Evolutionary conservation across 2,888 invertebrate genomes (phyloP), one percentile per base, ranked within the genome.

Genomic region (Acanthosoma haemorrhoidale): DNA sequence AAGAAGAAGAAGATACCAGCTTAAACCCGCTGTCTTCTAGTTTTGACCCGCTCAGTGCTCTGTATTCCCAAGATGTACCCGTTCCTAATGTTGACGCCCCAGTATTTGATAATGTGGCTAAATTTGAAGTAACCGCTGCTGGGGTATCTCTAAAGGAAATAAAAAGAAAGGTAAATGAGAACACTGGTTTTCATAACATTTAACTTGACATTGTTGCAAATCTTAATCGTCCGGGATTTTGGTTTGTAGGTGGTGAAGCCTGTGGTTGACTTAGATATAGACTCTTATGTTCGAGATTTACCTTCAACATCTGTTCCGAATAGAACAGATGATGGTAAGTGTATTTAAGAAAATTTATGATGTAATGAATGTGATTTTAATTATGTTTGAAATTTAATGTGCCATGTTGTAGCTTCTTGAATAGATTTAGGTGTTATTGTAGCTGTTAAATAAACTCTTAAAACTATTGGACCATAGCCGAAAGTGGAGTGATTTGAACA

Each of bases 21-120:
- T 77, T 87, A 70, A 84, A 88, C 76, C 80, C 83, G 16, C 31
- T 64, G 21, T 76, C 77, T 1, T 18, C 70, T 0, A 77, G 81
- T 61, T 92, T 89, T 75, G 85, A 92, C 80, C 87, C 92, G 0
- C 39, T 90, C 2, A 87, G 87, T 77, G 90, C 87, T 0, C 80
- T 92, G 13, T 87, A 87, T 75, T 84, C 87, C 0, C 74, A 82
- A 0, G 84, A 84, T 75, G 76, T 84, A 0, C 80, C 80, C 69
- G 76, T 87, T 15, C 87, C 88, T 0, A 80, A 83, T 3, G 78
- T 83, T 16, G 81, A 82, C 71, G 88, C 89, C 0, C 85, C 85
- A 25, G 74, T 82, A 68, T 88, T 85, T 76, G 90, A 92, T 78
- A 92, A 90, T 78, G 73, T 92, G 68, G 81, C 83, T 1, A 87